Conservation (phyloP, 1,140 invertebrate species). For the Pissodes strobi region DNA sequence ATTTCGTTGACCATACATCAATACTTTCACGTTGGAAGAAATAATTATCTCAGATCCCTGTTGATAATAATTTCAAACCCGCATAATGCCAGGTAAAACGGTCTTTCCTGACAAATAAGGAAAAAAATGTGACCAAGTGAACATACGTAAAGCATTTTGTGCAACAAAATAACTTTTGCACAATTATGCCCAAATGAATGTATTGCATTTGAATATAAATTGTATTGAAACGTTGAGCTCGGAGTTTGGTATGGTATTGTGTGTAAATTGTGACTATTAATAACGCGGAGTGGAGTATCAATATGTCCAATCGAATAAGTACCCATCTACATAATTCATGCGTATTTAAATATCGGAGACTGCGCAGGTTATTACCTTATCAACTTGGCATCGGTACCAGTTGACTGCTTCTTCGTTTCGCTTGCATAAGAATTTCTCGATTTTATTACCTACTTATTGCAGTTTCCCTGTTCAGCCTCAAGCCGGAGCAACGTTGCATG, state of each 20-base stretch:
- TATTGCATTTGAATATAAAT: conserved; percentile 53
- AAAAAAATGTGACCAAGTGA: conserved; percentile 19
- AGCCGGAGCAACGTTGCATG: neutral
- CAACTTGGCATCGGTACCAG: conserved; percentile 47
- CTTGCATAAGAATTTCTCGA: conserved; percentile 15
- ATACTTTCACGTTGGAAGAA: too few species aligned
- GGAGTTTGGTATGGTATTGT: conserved; percentile 54
- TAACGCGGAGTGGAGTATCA: conserved; percentile 54
- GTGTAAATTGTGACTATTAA: conserved; percentile 57
- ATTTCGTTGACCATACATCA: too few species aligned
- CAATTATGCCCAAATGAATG: conserved; percentile 46
- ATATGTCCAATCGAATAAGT: conserved; percentile 57
- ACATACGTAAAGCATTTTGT: conserved; percentile 24
- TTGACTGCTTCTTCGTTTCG: conserved; percentile 25
- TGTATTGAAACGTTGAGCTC: conserved; percentile 51
- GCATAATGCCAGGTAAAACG: too few species aligned
- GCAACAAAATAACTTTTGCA: conserved; percentile 39
- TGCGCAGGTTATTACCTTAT: conserved; percentile 55
- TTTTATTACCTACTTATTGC: conserved; percentile 18
- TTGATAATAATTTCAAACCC: too few species aligned
- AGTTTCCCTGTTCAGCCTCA: neutral
- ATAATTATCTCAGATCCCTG: too few species aligned
- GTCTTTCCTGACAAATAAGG: conserved; percentile 26
- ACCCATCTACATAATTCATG: conserved; percentile 56
- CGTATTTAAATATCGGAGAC: conserved; percentile 53